Percentiles rank a stretch among this genome's conserved stretches.
Evolutionary conservation across 2,113 vertebrate genomes (phyloP).

Genomic region (Glareola pratincola): DNA sequence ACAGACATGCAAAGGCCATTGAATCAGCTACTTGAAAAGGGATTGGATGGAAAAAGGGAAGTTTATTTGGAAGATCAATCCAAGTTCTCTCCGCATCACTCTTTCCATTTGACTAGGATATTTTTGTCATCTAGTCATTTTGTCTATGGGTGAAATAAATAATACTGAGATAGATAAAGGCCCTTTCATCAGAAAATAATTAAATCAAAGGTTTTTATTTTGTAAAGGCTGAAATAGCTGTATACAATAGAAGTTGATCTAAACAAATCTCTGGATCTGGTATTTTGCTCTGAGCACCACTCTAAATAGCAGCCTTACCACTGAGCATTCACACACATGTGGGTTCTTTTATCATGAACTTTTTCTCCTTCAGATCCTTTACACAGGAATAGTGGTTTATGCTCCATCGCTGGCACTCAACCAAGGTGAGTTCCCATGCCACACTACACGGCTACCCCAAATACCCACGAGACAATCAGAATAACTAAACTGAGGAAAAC

Average conservation of each 20-base stretch:
- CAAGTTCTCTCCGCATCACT: not conserved
- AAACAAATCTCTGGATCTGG: not conserved
- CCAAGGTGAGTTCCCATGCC: constrained; percentile 76
- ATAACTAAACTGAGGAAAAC: not conserved
- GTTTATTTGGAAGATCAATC: not conserved
- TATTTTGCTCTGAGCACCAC: not conserved
- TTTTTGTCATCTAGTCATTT: not conserved
- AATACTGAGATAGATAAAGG: not conserved
- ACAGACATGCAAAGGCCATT: not conserved
- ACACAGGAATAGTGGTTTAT: constrained; percentile 84
- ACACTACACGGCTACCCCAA: not conserved
- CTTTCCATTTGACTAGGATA: not conserved
- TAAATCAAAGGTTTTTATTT: not conserved
- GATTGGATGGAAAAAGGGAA: not conserved
- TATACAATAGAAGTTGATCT: not conserved
- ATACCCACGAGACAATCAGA: not conserved
- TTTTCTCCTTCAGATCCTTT: constrained; percentile 75
- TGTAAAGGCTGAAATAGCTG: not conserved
- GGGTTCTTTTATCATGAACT: not conserved
- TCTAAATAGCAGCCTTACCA: not conserved
- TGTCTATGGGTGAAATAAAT: not conserved
- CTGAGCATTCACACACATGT: not conserved
- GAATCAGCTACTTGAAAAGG: not conserved
- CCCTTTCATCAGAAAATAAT: not conserved
- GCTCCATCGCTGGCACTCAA: constrained; percentile 86